Conservation (phyloP, 2,113 vertebrate species). For the Machaerirhynchus nigripectus region DNA sequence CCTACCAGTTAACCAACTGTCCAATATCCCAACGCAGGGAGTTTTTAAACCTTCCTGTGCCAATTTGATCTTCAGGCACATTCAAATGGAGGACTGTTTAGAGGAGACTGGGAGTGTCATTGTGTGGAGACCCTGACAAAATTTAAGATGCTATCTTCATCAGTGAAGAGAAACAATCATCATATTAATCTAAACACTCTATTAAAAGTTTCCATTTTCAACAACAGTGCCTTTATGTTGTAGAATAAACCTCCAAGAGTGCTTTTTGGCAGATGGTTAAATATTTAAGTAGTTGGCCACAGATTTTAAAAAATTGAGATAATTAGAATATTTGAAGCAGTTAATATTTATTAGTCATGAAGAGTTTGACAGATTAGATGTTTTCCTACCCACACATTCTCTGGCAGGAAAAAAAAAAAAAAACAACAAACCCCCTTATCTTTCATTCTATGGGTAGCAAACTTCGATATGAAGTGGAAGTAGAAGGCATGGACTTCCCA, state of each 20-base stretch:
- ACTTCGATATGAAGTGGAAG: conserved; percentile 5
- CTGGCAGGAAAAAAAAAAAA: conserved; percentile 40
- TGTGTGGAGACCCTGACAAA: neutral
- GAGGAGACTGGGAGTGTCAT: neutral
- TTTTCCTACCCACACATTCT: conserved; percentile 70
- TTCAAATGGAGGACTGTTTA: neutral
- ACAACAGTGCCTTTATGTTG: conserved; percentile 55
- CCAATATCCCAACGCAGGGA: neutral
- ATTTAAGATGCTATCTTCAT: neutral
- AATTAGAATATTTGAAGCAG: conserved; percentile 74
- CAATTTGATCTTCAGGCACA: neutral
- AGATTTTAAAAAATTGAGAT: conserved; percentile 53
- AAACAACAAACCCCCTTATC: neutral
- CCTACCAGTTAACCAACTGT: neutral
- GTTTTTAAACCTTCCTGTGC: neutral
- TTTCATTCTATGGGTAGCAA: conserved; percentile 22
- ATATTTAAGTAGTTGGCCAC: conserved; percentile 73
- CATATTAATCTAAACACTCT: neutral
- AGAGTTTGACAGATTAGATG: conserved; percentile 72
- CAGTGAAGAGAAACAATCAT: neutral
- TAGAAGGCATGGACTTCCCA: neutral
- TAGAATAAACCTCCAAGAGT: conserved; percentile 55
- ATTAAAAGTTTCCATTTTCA: conserved; percentile 67
- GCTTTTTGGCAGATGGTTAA: conserved; percentile 76
- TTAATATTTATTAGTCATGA: conserved; percentile 78